phyloP scores from a whole-genome alignment of 2,888 invertebrate genomes.

The Hermaeophaga mercurialis region DNA sequence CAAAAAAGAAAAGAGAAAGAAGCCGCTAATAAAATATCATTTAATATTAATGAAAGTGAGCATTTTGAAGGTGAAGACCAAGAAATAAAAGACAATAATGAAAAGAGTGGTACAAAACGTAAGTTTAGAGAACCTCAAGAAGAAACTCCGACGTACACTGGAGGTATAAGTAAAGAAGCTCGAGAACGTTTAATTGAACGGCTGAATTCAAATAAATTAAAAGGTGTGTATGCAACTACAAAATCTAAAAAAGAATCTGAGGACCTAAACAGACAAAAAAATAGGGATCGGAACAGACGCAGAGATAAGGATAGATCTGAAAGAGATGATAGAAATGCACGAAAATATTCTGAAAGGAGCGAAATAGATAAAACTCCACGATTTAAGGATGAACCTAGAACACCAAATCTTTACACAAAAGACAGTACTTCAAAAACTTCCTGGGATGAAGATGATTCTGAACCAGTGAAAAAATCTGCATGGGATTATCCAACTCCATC shows the following conservation, averaged over 20 bases:
- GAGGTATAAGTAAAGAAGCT: conserved; percentile 84
- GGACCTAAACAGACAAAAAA: conserved; percentile 27
- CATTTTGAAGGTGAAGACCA: conserved; percentile 59
- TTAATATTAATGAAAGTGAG: conserved; percentile 59
- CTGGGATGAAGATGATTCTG: conserved; percentile 78
- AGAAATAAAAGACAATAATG: conserved; percentile 48
- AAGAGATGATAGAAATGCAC: conserved; percentile 50
- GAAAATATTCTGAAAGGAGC: conserved; percentile 50
- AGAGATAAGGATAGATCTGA: conserved; percentile 48
- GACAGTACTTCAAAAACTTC: conserved; percentile 70
- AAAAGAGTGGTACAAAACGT: conserved; percentile 55
- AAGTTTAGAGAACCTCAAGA: conserved; percentile 79
- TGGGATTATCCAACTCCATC: conserved; percentile 95
- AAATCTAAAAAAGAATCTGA: conserved; percentile 55
- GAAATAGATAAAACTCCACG: conserved; percentile 59
- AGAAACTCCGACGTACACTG: conserved; percentile 94
- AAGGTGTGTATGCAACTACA: conserved; percentile 74
- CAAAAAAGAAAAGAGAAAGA: conserved; percentile 68
- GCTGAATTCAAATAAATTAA: conserved; percentile 61
- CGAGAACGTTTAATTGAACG: conserved; percentile 73
- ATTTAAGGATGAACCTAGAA: conserved; percentile 85
- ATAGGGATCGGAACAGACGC: conserved; percentile 18
- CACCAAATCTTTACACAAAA: conserved; percentile 72
- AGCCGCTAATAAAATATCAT: conserved; percentile 69
- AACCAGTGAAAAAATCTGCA: conserved; percentile 71